Evolutionary conservation across 2,113 vertebrate species (phyloP).

Genomic region (Heterocephalus glaber): DNA sequence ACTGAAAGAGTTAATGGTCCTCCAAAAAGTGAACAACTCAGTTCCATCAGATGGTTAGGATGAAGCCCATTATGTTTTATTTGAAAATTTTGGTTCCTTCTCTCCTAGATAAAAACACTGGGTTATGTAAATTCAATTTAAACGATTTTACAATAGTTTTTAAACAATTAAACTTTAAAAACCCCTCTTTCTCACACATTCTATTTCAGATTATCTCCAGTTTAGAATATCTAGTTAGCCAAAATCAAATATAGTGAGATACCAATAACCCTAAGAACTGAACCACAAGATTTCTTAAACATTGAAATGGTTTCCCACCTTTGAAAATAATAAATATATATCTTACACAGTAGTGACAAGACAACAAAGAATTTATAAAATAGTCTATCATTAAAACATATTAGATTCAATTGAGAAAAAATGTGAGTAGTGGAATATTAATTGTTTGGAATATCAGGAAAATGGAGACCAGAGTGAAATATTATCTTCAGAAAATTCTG

Average conservation of each 20-base stretch:
- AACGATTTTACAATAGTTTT: not conserved
- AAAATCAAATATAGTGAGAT: not conserved
- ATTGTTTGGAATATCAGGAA: not conserved
- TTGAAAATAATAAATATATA: not conserved
- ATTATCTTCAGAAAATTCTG: not conserved
- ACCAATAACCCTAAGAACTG: not conserved
- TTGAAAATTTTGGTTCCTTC: not conserved
- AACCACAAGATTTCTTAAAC: not conserved
- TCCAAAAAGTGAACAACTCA: constrained; percentile 20
- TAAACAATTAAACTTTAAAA: not conserved
- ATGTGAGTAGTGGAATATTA: not conserved
- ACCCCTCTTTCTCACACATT: not conserved
- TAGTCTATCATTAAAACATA: not conserved
- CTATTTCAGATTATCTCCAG: not conserved
- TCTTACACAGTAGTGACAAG: not conserved
- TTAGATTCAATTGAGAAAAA: not conserved
- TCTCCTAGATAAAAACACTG: constrained; percentile 37
- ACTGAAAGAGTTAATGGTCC: constrained; percentile 44
- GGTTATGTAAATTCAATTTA: not conserved
- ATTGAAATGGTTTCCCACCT: not conserved
- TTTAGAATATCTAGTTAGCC: not conserved
- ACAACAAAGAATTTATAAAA: constrained; percentile 11
- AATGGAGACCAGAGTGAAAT: not conserved
- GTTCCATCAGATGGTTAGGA: not conserved
- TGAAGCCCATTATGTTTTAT: constrained; percentile 58